Evolutionary conservation across 2,797 vertebrate genomes (phyloP), one percentile per base, ranked within the genome.

Genomic region (Rhadinocentrus ornatus): DNA sequence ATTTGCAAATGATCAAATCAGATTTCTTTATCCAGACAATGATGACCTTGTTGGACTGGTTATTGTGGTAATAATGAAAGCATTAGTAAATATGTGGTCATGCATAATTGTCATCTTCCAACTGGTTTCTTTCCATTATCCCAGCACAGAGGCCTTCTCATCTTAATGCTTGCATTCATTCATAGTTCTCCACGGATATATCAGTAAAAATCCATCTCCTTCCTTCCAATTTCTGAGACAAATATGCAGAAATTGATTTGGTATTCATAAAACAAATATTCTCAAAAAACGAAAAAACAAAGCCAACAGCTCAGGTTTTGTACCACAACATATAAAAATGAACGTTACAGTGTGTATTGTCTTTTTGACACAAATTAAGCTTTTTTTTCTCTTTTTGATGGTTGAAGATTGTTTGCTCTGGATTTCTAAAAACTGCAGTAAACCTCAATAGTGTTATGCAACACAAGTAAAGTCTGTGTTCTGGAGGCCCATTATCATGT

Each of bases 101-200:
- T 34, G 4, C 4, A 35, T 11, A 5, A 53, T 35, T 52, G 16
- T 8, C 6, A 9, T 59, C 22, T 37, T 52, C 9, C 26, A 31
- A 58, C n/a, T 35, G 22, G 15, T 37, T 44, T 9, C 41, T 2
- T 56, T 24, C 32, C 20, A 34, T 15, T 29, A 27, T 59, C 41
- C 15, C 9, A 22, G 27, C 24, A n/a, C 13, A 58, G n/a, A 58
- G 8, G 4, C 66, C 29, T 20, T 31, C 31, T 46, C 22, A 15
- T 68, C 22, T 22, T 27, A 31, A 24, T 68, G 55, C 26, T 59
- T 48, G 48, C 55, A 59, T 52, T 60, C 32, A 35, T 59, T 60
- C 56, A 59, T 44, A 6, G 16, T 35, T 7, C 32, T n/a, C 56
- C 29, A 27, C 56, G 26, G 56, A 69, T 26, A 41, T 13, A n/a